Evolutionary conservation across 2,797 vertebrate genomes (phyloP).

Genomic region (Gobio occitaniae): DNA sequence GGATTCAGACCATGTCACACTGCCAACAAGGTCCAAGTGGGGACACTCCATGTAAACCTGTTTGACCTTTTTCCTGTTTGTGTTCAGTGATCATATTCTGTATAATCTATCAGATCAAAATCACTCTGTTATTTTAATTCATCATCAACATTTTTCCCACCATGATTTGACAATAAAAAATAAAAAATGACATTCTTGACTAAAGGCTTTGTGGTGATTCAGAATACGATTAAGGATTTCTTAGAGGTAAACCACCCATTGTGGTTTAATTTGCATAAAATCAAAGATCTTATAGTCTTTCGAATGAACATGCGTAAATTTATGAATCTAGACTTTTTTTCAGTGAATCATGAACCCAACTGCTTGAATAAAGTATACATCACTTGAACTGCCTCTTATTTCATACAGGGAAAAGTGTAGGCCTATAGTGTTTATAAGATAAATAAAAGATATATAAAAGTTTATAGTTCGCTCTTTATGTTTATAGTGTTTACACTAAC

Average conservation of each 20-base stretch:
- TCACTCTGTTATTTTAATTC: not conserved
- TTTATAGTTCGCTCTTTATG: not conserved
- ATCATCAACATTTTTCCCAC: not conserved
- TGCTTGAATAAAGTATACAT: too few species aligned
- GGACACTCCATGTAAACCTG: not conserved
- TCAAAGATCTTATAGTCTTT: too few species aligned
- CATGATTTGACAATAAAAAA: not conserved
- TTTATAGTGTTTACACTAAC: not conserved
- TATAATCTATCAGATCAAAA: conserved; percentile 1
- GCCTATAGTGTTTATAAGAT: too few species aligned
- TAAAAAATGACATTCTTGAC: not conserved
- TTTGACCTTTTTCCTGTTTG: conserved; percentile 9
- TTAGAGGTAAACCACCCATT: not conserved
- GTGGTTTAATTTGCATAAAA: not conserved
- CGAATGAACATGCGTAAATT: too few species aligned
- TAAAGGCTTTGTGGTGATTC: not conserved
- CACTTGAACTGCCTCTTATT: too few species aligned
- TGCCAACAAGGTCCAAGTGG: conserved; percentile 29
- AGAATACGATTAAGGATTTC: not conserved
- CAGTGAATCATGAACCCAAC: too few species aligned
- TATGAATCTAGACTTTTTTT: too few species aligned
- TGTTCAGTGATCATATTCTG: not conserved
- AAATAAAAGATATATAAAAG: too few species aligned
- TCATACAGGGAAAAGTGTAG: too few species aligned
- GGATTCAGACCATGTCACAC: conserved; percentile 33